Percentiles rank a stretch among this genome's conserved stretches.
Conservation (phyloP, 2,797 vertebrate genomes). For the Ptychobarbus kaznakovi region DNA sequence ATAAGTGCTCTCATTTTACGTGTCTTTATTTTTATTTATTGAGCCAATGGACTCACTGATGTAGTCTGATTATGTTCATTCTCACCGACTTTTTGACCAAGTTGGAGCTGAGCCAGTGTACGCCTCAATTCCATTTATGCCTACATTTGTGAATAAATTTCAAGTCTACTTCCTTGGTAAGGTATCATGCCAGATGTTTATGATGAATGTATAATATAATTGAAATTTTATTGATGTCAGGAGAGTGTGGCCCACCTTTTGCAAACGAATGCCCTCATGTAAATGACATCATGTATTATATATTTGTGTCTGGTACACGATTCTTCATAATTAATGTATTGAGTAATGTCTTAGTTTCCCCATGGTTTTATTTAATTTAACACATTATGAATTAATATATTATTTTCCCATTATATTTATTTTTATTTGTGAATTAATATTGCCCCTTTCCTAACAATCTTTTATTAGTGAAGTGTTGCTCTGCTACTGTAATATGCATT, state of each 20-base stretch:
- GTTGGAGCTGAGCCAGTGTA: slow-evolving; percentile 45
- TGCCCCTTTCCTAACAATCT: slow-evolving; percentile 29
- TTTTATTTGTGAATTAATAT: slow-evolving; percentile 37
- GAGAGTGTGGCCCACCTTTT: slow-evolving; percentile 54
- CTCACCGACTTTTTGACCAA: slow-evolving; percentile 31
- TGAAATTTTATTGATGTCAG: slow-evolving; percentile 45
- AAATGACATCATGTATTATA: slow-evolving; percentile 50
- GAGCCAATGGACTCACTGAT: slow-evolving; percentile 61
- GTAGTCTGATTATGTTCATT: slow-evolving; percentile 42
- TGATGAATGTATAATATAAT: slow-evolving; percentile 60
- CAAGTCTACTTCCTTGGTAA: slow-evolving; percentile 65
- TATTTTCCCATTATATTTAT: slow-evolving; percentile 37
- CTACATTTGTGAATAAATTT: slow-evolving; percentile 38
- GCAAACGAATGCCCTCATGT: slow-evolving; percentile 30
- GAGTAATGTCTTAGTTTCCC: slow-evolving; percentile 39
- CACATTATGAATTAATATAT: slow-evolving; percentile 58
- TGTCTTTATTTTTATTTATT: slow-evolving; percentile 76
- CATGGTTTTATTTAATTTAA: slow-evolving; percentile 55
- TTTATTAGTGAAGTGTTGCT: slow-evolving; percentile 39
- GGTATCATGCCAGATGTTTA: slow-evolving; percentile 73
- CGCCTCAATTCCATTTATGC: slow-evolving; percentile 21
- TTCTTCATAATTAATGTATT: slow-evolving; percentile 69
- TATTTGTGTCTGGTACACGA: slow-evolving; percentile 74
- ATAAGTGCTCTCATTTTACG: slow-evolving; percentile 32
- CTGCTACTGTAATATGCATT: slow-evolving; percentile 39